phyloP scores from a whole-genome alignment of 2,113 vertebrate species.

The Elephantulus edwardii region DNA sequence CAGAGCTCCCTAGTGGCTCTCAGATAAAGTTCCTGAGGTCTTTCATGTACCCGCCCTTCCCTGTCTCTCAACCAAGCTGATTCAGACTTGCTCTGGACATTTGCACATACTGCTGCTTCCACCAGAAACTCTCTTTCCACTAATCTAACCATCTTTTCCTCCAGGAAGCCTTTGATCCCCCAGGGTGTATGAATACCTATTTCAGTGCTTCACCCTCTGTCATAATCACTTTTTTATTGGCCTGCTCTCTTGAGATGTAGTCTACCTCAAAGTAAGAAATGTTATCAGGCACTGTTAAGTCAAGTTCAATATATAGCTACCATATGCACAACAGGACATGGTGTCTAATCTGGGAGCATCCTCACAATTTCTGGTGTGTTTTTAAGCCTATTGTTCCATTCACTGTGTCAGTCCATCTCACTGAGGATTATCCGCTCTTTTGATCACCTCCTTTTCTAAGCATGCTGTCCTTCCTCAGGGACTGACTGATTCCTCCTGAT shows the following conservation, averaged over 20 bases:
- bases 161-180: neutral
- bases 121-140: neutral
- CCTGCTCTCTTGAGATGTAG: neutral
- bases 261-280: neutral
- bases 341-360: no score
- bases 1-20: neutral
- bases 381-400: no score
- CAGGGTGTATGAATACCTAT: neutral
- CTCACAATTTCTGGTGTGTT: no score
- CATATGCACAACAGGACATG: no score
- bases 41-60: neutral
- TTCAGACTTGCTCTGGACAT: neutral
- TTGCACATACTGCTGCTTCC: neutral
- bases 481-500: no score
- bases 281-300: neutral
- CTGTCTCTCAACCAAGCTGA: neutral
- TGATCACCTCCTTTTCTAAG: no score
- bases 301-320: no score
- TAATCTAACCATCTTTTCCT: neutral
- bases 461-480: no score
- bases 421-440: no score
- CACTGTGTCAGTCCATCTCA: no score
- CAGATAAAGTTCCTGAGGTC: neutral
- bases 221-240: neutral
- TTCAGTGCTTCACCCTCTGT: neutral